A percentile compares a stretch with the other conserved stretches of the same genome.
These are phyloP conservation scores for Yponomeuta evonymella DNA, from an alignment of 2,888 invertebrate genomes.

Conservation along the genomic window DNA sequence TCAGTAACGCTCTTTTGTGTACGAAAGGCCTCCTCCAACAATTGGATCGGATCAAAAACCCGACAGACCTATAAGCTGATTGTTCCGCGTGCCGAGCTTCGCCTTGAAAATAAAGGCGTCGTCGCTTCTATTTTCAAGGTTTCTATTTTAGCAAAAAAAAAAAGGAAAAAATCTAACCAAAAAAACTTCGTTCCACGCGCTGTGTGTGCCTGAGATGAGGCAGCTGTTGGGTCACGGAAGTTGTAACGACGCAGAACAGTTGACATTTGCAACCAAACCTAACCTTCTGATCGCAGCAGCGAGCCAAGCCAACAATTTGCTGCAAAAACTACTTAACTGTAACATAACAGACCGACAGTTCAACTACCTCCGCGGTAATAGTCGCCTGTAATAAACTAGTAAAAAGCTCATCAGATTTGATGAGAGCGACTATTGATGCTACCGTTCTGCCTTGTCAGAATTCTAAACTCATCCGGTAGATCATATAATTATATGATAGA, in stretches of 20 bases:
- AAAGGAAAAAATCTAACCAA: neutral
- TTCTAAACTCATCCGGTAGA: neutral
- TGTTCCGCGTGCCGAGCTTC: neutral
- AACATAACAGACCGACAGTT: neutral
- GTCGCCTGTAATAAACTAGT: constrained; percentile 2
- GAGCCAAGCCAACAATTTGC: neutral
- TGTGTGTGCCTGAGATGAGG: neutral
- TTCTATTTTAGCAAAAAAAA: neutral
- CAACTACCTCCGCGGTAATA: neutral
- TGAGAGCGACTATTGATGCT: neutral
- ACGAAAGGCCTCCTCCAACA: neutral
- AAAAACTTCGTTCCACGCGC: neutral
- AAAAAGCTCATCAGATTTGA: constrained; percentile 2
- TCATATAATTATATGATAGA: neutral
- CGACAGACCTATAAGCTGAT: neutral
- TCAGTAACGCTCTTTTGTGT: neutral
- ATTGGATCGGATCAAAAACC: constrained; percentile 1
- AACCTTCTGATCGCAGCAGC: neutral
- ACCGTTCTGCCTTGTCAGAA: neutral
- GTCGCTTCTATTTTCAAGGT: neutral
- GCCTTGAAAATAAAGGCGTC: too few species aligned
- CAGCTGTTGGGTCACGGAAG: neutral
- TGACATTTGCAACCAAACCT: neutral
- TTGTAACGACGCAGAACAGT: neutral
- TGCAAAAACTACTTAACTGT: neutral